These are phyloP conservation scores for Drosophila repleta DNA, from an alignment of 1,140 invertebrate genomes.

Conservation along the genomic window DNA sequence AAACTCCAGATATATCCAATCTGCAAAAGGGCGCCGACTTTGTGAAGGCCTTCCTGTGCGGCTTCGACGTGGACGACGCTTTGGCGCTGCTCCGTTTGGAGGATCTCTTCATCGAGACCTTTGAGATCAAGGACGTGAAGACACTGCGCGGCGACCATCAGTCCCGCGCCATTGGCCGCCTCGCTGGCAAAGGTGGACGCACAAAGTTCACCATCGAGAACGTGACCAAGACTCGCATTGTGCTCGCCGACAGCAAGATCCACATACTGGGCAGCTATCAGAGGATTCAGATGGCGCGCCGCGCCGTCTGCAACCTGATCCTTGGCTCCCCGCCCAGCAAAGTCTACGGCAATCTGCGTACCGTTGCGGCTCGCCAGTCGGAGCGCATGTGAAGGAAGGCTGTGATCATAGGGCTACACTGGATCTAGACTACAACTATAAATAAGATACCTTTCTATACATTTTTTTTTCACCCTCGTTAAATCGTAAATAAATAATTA, in stretches of 20 bases:
- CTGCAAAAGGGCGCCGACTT: conserved; percentile 99
- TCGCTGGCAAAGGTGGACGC: conserved; percentile 98
- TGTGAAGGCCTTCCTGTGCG: conserved; percentile 97
- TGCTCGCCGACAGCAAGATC: conserved; percentile 97
- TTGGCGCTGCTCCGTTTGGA: conserved; percentile 97
- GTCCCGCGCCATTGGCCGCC: conserved; percentile 96
- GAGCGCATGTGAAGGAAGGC: conserved; percentile 89
- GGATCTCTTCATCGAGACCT: conserved; percentile 98
- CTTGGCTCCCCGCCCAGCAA: conserved; percentile 97
- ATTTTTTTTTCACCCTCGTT: conserved; percentile 26
- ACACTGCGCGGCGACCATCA: conserved; percentile 97
- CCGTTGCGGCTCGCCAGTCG: conserved; percentile 91
- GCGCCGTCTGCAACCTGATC: conserved; percentile 99
- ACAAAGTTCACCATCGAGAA: conserved; percentile 99
- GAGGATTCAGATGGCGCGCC: conserved; percentile 97
- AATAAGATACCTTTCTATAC: conserved; percentile 13
- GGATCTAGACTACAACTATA: conserved; percentile 15
- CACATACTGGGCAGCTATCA: conserved; percentile 99
- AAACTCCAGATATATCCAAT: conserved; percentile 94
- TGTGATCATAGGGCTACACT: conserved; percentile 39
- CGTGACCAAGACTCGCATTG: conserved; percentile 98
- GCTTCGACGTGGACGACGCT: conserved; percentile 99
- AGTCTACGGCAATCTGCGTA: conserved; percentile 96
- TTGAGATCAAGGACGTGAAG: conserved; percentile 99
- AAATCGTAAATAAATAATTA: conserved; percentile 23